Evolutionary conservation across 1,140 invertebrate species (phyloP), one percentile per base, ranked within the genome.

Genomic region (Protaetia brevitarsis): DNA sequence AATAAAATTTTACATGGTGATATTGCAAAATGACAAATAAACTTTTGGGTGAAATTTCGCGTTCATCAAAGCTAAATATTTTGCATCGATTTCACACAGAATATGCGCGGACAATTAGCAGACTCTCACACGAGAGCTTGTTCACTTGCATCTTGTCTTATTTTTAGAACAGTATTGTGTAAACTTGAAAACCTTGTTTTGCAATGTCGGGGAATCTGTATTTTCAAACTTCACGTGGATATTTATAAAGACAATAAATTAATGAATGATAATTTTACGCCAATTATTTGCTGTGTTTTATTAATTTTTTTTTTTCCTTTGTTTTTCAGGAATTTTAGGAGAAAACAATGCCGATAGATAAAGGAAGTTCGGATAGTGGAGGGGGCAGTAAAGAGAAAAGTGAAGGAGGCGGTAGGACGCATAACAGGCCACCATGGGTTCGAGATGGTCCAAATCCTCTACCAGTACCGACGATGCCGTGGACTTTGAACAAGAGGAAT

Each of bases 381-480:
- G 41, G 41, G 41, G 41, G 41, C 26, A 51, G 41, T 51, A 51
- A 51, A 19, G 41, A 51, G 41, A 51, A 51, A 23, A 23, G 41
- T 8, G 41, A 51, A n/a, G n/a, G n/a, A 51, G 21, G 19, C 4
- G 41, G 41, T 23, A 51, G 41, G 19, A 86, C 85, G 58, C 89
- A 87, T 65, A 91, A 90, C 74, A 83, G 90, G 60, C 90, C 90
- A 10, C 91, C 91, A 7, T 93, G 90, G 90, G 89, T 92, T 11
- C 91, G 91, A 75, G 89, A 91, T 66, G 89, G 88, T 36, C 80
- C 85, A 0, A 79, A 72, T 13, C 80, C 82, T 10, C 69, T 84
- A 26, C 82, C 82, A 1, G 82, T 82, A 77, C 84, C 82, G 2
- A 65, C 79, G n/a, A 81, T 86, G 27, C 83, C 88, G 1, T 91